Conservation (phyloP, 2,113 vertebrate species). For the Barnardius zonarius region DNA sequence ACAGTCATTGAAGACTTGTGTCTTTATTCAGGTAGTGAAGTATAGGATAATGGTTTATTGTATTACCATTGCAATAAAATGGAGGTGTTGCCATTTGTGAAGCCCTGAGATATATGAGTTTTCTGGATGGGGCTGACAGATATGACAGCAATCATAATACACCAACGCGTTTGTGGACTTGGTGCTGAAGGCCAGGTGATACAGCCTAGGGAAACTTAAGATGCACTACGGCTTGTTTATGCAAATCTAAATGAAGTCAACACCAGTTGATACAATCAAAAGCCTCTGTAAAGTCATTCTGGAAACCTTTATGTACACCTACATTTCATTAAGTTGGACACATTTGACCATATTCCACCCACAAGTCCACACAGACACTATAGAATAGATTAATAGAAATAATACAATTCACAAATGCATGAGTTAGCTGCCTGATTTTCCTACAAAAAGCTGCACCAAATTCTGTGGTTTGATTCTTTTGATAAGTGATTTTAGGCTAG, state of each 20-base stretch:
- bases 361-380: background rate
- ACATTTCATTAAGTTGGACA: background rate
- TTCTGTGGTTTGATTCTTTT: background rate
- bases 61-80: background rate
- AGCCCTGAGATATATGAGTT: background rate
- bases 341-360: background rate
- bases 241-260: background rate
- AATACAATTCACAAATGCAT: background rate
- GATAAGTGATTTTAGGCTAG: background rate
- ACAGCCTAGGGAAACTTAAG: background rate
- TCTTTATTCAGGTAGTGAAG: background rate
- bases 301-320: background rate
- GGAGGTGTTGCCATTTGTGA: background rate
- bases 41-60: background rate
- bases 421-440: background rate
- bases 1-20: background rate
- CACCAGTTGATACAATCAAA: background rate
- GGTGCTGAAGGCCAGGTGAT: background rate
- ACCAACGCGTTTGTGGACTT: background rate
- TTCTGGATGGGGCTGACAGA: background rate
- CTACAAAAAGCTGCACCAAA: background rate
- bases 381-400: background rate
- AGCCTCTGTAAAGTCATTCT: background rate
- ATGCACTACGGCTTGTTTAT: background rate
- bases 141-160: background rate